Base-by-base conservation (phyloP, 2,888 invertebrate species). In the Cacoxenus indagator region DNA sequence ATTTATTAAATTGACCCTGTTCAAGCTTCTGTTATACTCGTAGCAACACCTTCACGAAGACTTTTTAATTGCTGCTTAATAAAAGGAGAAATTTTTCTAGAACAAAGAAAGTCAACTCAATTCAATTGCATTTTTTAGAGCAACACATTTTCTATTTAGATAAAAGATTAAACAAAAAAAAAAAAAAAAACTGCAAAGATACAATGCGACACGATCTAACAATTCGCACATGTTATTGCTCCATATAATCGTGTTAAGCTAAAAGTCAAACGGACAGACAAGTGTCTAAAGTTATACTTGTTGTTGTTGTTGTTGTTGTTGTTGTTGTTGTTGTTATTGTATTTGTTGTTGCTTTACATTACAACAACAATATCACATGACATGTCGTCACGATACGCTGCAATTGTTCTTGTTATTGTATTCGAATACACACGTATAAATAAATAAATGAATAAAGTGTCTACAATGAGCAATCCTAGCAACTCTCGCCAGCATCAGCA, bases 1-100 rank as follows among this genome's bases (percentile, higher is more conserved):
- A n/a, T n/a, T n/a, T 85, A 14, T 37, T 37, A 1, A 5, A 48
- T 48, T 4, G 48, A 48, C 17, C 48, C 6, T 48, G 17, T n/a
- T 48, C 17, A n/a, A 19, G 48, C 2, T 17, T 2, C 17, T 48
- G 48, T 48, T 2, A 48, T 4, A 37, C 5, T 11, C 37, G 37
- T 14, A 1, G 9, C 8, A 14, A 37, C 14, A 37, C 37, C 14
- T 37, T 37, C 14, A n/a, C n/a, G n/a, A 37, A 8, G 9, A 1
- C 37, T 37, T 37, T 37, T 37, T 14, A 5, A 37, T 37, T 37
- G 14, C 8, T 37, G 14, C 2, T 8, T 14, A n/a, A 14, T 37
- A 37, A 37, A 22, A 51, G 22, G 51, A 17, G 22, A 51, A 22
- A 55, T 9, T 27, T 14, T 54, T 22, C 22, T 8, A 37, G 43